phyloP scores from a whole-genome alignment of 2,888 invertebrate genomes.

The Andrena hattorfiana region DNA sequence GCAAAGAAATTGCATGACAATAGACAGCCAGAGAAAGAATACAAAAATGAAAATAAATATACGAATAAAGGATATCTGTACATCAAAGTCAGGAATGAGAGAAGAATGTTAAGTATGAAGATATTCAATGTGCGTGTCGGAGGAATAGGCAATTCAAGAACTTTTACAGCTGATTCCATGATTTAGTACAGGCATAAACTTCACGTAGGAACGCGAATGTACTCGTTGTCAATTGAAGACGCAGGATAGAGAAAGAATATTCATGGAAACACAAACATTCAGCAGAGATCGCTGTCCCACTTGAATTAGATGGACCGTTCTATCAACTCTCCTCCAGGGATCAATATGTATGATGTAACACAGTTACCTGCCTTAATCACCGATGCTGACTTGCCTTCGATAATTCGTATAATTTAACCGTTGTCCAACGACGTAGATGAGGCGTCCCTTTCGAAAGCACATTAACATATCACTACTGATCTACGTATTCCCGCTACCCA shows the following conservation, averaged over 20 bases:
- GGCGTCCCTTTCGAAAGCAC: conserved; percentile 8
- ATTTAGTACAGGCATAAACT: conserved; percentile 48
- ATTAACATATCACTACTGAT: not conserved
- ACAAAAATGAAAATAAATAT: not conserved
- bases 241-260: conserved; percentile 7
- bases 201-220: conserved; percentile 16
- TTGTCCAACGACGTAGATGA: not conserved
- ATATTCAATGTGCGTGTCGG: not conserved
- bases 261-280: not conserved
- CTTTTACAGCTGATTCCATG: conserved; percentile 15
- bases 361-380: conserved; percentile 27
- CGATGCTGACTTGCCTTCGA: not conserved
- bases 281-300: not conserved
- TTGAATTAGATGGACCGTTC: conserved; percentile 2
- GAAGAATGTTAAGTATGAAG: not conserved
- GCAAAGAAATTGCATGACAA: not conserved
- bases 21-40: not conserved
- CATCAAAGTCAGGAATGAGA: not conserved
- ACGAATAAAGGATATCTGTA: not conserved
- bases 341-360: conserved; percentile 31
- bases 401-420: not conserved
- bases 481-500: not conserved
- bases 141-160: not conserved
- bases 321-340: conserved; percentile 26
- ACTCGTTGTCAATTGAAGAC: conserved; percentile 2